Evolutionary conservation across 2,888 invertebrate genomes (phyloP), one percentile per base, ranked within the genome.

Genomic region (Alloscopus bannaensis): DNA sequence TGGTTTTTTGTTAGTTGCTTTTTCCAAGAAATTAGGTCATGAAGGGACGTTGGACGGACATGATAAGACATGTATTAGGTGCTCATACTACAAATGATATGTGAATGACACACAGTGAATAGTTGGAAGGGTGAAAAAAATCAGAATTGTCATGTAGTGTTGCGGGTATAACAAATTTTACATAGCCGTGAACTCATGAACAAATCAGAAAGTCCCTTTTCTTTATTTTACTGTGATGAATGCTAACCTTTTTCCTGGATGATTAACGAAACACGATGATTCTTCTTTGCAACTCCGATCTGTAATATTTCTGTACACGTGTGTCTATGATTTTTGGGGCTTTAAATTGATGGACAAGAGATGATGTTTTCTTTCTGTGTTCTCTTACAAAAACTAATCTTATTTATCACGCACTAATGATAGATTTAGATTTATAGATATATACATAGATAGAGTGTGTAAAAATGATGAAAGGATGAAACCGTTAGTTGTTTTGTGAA

Each of bases 41-140:
- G n/a, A n/a, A n/a, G n/a, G n/a, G n/a, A n/a, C n/a, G n/a, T n/a
- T 11, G 13, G 52, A 22, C 20, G 3, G 24, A 8, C 36, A 36
- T 6, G 52, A 52, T 36, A 8, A n/a, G 52, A 52, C 24, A 52
- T 52, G 52, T 52, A 47, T 52, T 52, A 52, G 52, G 52, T 52
- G 52, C 52, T 52, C 52, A 52, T 52, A 8, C 8, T 36, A 36
- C 13, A 36, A 45, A 45, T 45, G 45, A 11, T 45, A 45, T 45
- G 3, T 4, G 4, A 4, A 45, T n/a, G n/a, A n/a, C n/a, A n/a
- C n/a, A n/a, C n/a, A n/a, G n/a, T n/a, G n/a, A n/a, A n/a, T n/a
- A n/a, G n/a, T n/a, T n/a, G n/a, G n/a, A n/a, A n/a, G n/a, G n/a
- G n/a, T n/a, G n/a, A n/a, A n/a, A n/a, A n/a, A n/a, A n/a, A n/a